These are phyloP conservation scores for Eulemur rubriventer DNA, from an alignment of 2,797 vertebrate species.

Conservation along the genomic window DNA sequence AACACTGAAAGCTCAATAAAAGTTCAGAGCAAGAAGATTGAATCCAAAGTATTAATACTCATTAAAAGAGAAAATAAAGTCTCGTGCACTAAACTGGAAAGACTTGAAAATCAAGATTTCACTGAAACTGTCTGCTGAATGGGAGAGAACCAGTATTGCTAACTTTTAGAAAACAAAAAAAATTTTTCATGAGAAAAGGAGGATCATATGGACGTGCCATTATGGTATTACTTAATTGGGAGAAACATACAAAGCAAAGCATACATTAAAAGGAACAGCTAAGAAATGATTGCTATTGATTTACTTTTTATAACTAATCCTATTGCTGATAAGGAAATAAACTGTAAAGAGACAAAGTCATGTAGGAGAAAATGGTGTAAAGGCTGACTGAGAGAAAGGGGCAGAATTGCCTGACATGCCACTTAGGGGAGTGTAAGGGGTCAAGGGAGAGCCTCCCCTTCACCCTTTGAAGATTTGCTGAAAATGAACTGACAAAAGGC, in stretches of 20 bases:
- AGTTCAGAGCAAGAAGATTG: constrained; percentile 47
- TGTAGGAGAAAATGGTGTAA: neutral
- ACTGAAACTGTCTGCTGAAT: constrained; percentile 24
- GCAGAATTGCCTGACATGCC: neutral
- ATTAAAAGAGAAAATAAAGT: constrained; percentile 61
- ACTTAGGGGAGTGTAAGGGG: neutral
- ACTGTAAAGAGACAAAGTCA: constrained; percentile 27
- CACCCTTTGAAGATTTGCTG: neutral
- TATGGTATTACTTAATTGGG: neutral
- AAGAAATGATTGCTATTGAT: constrained; percentile 16
- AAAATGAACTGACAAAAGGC: neutral
- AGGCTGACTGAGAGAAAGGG: neutral
- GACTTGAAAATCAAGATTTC: constrained; percentile 42
- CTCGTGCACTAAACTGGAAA: neutral
- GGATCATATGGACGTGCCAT: neutral
- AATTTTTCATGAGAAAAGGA: neutral
- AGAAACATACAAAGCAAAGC: neutral
- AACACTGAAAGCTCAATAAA: constrained; percentile 51
- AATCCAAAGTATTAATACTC: constrained; percentile 54
- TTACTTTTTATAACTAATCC: constrained; percentile 12
- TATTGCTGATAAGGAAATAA: constrained; percentile 25
- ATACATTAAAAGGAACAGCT: neutral
- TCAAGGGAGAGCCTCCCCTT: neutral
- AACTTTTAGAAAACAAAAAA: constrained; percentile 38
- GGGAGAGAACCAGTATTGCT: neutral